phyloP scores from a whole-genome alignment of 2,888 invertebrate genomes.

The Norana najaformis region DNA sequence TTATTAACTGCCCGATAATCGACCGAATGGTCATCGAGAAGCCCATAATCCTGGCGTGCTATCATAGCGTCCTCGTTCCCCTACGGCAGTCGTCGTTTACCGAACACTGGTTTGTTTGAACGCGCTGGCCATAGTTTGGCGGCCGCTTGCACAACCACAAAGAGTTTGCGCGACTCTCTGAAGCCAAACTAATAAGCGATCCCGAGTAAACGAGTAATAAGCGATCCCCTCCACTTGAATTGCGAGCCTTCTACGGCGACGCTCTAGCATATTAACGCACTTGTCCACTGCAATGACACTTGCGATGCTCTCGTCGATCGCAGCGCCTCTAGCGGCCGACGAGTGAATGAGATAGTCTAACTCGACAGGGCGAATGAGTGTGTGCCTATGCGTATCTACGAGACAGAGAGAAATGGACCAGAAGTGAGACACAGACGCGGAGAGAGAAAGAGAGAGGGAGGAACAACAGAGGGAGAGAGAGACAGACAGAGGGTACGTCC shows the following conservation, averaged over 20 bases:
- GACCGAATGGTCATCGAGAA: slow-evolving; percentile 13
- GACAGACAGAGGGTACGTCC: neutral
- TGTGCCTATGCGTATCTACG: neutral
- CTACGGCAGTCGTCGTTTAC: neutral
- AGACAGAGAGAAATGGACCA: neutral
- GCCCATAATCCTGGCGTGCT: neutral
- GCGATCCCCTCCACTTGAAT: slow-evolving; percentile 13
- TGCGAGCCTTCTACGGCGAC: neutral
- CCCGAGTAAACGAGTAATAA: slow-evolving; percentile 7
- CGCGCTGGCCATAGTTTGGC: neutral
- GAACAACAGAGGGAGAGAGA: too few species aligned
- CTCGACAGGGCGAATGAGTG: neutral
- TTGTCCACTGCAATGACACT: slow-evolving; percentile 13
- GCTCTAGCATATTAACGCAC: neutral
- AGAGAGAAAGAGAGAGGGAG: neutral
- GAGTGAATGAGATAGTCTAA: neutral
- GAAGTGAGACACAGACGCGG: neutral
- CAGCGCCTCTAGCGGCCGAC: slow-evolving; percentile 20
- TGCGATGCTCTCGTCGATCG: neutral
- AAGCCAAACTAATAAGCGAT: slow-evolving; percentile 7
- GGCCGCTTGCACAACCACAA: slow-evolving; percentile 13
- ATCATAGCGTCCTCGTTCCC: neutral
- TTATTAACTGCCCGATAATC: slow-evolving; percentile 7
- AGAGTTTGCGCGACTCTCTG: neutral
- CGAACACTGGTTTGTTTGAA: neutral